Conservation (phyloP, 1,140 invertebrate genomes). For the Drosophila dunni region DNA sequence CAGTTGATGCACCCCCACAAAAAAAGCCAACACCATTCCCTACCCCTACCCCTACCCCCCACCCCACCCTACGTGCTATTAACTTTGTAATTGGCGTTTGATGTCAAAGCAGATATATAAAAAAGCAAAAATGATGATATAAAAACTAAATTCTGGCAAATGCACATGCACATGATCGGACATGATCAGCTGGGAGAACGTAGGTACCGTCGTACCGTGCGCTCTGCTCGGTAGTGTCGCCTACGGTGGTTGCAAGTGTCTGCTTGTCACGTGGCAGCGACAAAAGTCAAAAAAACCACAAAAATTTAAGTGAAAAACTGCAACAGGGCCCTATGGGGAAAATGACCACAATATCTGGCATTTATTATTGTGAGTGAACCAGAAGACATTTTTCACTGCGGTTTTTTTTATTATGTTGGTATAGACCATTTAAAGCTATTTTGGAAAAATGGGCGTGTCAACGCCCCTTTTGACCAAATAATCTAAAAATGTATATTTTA, state of each 20-base stretch:
- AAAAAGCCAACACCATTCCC: neutral
- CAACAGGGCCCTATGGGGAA: too few species aligned
- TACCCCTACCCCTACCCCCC: neutral
- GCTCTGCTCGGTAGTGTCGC: too few species aligned
- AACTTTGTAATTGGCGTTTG: conserved; percentile 21
- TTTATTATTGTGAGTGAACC: too few species aligned
- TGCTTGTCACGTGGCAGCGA: conserved; percentile 45
- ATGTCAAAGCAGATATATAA: neutral
- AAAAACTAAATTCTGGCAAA: conserved; percentile 16
- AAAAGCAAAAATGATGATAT: neutral
- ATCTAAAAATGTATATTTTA: too few species aligned
- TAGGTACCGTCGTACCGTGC: neutral
- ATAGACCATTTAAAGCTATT: too few species aligned
- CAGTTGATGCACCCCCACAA: neutral
- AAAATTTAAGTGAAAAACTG: conserved; percentile 12
- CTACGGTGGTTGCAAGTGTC: neutral
- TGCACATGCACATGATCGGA: conserved; percentile 3
- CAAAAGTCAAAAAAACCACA: conserved; percentile 9
- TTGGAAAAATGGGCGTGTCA: too few species aligned
- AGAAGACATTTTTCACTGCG: too few species aligned
- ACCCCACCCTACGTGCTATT: neutral
- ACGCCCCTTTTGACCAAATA: too few species aligned
- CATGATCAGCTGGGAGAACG: conserved; percentile 1
- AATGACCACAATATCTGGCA: too few species aligned
- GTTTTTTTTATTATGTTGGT: too few species aligned